Base-by-base conservation (phyloP, 2,888 invertebrate species). In the Oxystoma pomonae region DNA sequence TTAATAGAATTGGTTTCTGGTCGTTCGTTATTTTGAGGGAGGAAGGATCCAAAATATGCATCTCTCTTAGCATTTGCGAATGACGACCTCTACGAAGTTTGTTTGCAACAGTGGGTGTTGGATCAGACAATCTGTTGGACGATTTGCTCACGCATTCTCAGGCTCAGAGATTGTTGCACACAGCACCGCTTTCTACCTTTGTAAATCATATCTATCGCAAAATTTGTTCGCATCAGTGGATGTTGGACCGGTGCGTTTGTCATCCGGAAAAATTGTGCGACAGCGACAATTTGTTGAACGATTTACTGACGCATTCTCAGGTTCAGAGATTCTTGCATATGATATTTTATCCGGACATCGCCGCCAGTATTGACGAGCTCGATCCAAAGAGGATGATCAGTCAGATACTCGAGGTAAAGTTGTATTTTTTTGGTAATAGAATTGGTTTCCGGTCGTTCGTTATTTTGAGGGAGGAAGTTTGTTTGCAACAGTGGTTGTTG, bases 201-300 rank as follows among this genome's bases (percentile, higher is more conserved):
- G 97, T 97, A 0, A 90, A 94, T 73, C 90, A 95, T 74, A 94
- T 96, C 0, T 83, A 98, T 1, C 88, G 93, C 22, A 96, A 97
- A 78, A 97, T 98, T 73, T 98, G 98, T 77, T 91, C 93, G 1
- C 97, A 98, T 76, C 95, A 97, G 74, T 98, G 98, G 95, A 96
- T 98, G 1, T 82, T 96, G 60, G 98, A 98, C 78, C 88, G 96
- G 65, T 97, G 96, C 76, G 83, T 98, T 5, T 92, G 95, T 76
- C 94, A 95, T 77, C 95, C 96, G 0, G 96, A 96, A 75, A 92
- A 93, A 70, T 83, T 98, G 1, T 96, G 95, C 77, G 90, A 91
- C 68, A 86, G 88, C 3, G 96, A 96, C 74, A 90, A 94, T 86
- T 84, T 98, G 55, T 83, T 97, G 57, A 98, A 98, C 79, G 89